Conservation (phyloP, 2,113 vertebrate genomes). For the Perca schrenkii region DNA sequence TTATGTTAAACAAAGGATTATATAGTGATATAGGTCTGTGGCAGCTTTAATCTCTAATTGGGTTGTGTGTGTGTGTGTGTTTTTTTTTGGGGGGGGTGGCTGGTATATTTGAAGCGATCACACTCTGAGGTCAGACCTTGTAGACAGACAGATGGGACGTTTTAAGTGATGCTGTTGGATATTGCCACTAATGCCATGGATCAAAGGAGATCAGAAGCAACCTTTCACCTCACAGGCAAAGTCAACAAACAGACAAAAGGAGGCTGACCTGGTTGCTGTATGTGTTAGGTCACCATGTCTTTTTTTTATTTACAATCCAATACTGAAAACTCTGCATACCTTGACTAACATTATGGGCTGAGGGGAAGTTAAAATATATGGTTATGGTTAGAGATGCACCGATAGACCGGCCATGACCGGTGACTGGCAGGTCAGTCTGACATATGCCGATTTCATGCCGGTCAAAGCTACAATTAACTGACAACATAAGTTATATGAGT, state of each 20-base stretch:
- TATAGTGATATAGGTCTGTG: slow-evolving; percentile 52
- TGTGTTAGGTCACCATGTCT: not conserved
- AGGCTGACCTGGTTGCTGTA: slow-evolving; percentile 56
- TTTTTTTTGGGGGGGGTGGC: not conserved
- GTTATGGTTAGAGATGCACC: too few species aligned
- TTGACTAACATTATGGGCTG: not conserved
- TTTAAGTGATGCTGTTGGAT: slow-evolving; percentile 61
- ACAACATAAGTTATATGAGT: too few species aligned
- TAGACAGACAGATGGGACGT: slow-evolving; percentile 77
- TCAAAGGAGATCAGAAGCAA: slow-evolving; percentile 70
- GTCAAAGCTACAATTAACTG: too few species aligned
- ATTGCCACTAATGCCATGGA: slow-evolving; percentile 67
- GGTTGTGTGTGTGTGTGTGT: slow-evolving; percentile 22
- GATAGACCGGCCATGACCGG: too few species aligned
- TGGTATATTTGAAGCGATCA: slow-evolving; percentile 40
- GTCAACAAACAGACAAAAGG: slow-evolving; percentile 31
- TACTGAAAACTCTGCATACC: not conserved
- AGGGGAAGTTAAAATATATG: too few species aligned
- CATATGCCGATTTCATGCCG: too few species aligned
- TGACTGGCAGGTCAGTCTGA: too few species aligned
- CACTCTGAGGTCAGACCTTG: slow-evolving; percentile 35
- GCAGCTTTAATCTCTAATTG: slow-evolving; percentile 50
- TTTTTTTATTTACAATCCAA: slow-evolving; percentile 20
- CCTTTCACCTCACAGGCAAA: slow-evolving; percentile 59
- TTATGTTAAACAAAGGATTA: slow-evolving; percentile 69